Percentiles rank a stretch among this genome's conserved stretches.
phyloP scores from a whole-genome alignment of 1,140 invertebrate genomes.

The Orchesella cincta region DNA sequence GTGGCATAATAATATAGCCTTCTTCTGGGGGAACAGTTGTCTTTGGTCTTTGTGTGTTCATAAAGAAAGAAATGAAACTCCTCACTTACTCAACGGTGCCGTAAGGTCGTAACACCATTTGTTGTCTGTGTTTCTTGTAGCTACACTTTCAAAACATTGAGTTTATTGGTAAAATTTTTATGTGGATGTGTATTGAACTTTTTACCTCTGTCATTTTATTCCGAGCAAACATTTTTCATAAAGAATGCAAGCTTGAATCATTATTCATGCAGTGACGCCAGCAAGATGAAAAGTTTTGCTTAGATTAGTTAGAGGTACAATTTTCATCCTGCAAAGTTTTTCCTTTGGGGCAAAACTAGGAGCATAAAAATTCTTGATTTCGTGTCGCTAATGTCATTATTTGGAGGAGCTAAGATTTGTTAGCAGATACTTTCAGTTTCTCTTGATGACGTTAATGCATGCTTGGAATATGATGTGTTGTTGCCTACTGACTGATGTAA shows the following conservation, averaged over 20 bases:
- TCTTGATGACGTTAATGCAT: neutral
- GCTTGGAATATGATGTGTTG: slow-evolving; percentile 1
- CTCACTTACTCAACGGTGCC: too few relatives aligned
- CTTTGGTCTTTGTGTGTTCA: neutral
- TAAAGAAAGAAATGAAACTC: too few relatives aligned
- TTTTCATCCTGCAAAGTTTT: too few relatives aligned
- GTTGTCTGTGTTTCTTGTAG: neutral
- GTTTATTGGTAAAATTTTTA: neutral
- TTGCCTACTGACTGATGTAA: neutral
- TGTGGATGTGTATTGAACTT: too few relatives aligned
- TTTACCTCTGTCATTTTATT: neutral
- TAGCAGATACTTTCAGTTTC: too few relatives aligned
- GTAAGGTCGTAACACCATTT: slow-evolving; percentile 21
- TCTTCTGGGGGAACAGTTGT: neutral
- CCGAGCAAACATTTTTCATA: neutral
- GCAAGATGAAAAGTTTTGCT: neutral
- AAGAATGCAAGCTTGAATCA: neutral
- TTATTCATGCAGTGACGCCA: slow-evolving; percentile 11
- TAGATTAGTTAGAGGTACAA: neutral
- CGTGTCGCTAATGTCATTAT: too few relatives aligned
- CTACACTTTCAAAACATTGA: neutral
- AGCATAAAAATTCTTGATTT: too few relatives aligned
- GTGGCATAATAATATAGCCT: neutral
- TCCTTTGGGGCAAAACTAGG: too few relatives aligned
- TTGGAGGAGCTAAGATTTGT: too few relatives aligned